Conservation (phyloP, 1,140 invertebrate species). For the Orchesella cincta region DNA sequence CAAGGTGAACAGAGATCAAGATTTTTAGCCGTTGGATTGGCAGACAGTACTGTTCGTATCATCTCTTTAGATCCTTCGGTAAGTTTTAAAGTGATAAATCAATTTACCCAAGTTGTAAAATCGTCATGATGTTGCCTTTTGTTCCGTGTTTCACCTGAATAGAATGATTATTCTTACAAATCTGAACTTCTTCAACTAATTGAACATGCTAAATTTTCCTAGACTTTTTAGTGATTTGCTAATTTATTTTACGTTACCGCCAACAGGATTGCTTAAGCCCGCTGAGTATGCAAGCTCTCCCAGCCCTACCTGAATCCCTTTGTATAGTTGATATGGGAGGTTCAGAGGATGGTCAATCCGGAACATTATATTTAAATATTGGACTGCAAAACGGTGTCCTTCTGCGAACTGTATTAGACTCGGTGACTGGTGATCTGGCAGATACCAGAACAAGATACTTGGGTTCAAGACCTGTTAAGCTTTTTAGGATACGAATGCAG, state of each 20-base stretch:
- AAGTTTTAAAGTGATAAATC: conserved; percentile 55
- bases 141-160: conserved; percentile 28
- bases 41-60: conserved; percentile 95
- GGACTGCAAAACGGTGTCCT: conserved; percentile 96
- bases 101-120: not conserved
- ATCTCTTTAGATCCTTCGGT: conserved; percentile 93
- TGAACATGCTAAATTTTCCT: not conserved
- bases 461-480: conserved; percentile 90
- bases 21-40: conserved; percentile 94
- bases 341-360: conserved; percentile 66
- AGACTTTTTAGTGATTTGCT: not conserved
- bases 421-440: conserved; percentile 92
- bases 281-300: conserved; percentile 95
- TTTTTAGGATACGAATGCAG: conserved; percentile 94
- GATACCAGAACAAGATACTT: conserved; percentile 96
- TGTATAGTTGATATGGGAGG: conserved; percentile 92
- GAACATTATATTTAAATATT: conserved; percentile 93
- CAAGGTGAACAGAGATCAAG: conserved; percentile 91
- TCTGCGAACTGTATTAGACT: conserved; percentile 91
- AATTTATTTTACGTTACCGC: conserved; percentile 43
- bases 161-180: conserved; percentile 16
- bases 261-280: conserved; percentile 84
- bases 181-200: conserved; percentile 27
- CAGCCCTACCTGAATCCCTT: conserved; percentile 91
- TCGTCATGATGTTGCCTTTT: conserved; percentile 23